Percentiles rank a stretch among this genome's conserved stretches.
These are phyloP conservation scores for Setipinna tenuifilis DNA, from an alignment of 2,797 vertebrate genomes.

Conservation along the genomic window DNA sequence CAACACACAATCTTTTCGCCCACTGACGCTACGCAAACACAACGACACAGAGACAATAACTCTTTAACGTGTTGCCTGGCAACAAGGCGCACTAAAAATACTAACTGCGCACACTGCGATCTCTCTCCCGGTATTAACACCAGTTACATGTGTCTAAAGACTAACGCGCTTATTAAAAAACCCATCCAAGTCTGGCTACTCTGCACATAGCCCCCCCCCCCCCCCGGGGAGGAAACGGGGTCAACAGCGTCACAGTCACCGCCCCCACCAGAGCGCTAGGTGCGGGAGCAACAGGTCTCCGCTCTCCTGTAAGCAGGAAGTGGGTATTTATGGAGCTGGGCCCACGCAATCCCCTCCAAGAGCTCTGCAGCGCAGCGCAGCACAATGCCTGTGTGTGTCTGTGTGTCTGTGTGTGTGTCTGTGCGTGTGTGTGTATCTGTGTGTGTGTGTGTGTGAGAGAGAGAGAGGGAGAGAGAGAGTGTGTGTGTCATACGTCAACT, in stretches of 20 bases:
- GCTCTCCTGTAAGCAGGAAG: not conserved
- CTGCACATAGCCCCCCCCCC: not conserved
- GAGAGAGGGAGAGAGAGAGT: not conserved
- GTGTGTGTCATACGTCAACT: not conserved
- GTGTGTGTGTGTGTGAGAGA: too few species aligned
- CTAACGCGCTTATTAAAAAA: not conserved
- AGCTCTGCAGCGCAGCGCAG: not conserved
- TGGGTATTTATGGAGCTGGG: not conserved
- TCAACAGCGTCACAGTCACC: not conserved
- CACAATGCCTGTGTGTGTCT: not conserved
- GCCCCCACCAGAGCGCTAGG: not conserved
- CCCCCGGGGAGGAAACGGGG: not conserved
- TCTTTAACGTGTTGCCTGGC: slow-evolving; percentile 57
- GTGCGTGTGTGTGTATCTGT: not conserved
- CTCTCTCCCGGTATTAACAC: slow-evolving; percentile 22
- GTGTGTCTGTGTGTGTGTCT: not conserved
- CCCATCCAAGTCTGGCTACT: not conserved
- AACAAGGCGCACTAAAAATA: slow-evolving; percentile 62
- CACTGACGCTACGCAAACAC: slow-evolving; percentile 53
- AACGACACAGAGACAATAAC: slow-evolving; percentile 60
- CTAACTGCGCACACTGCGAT: slow-evolving; percentile 42
- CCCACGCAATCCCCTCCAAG: slow-evolving; percentile 5
- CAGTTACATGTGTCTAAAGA: not conserved
- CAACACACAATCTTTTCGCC: not conserved
- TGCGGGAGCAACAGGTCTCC: not conserved